Evolutionary conservation across 2,113 vertebrate species (phyloP), one percentile per base, ranked within the genome.

Genomic region (Candoia aspera): DNA sequence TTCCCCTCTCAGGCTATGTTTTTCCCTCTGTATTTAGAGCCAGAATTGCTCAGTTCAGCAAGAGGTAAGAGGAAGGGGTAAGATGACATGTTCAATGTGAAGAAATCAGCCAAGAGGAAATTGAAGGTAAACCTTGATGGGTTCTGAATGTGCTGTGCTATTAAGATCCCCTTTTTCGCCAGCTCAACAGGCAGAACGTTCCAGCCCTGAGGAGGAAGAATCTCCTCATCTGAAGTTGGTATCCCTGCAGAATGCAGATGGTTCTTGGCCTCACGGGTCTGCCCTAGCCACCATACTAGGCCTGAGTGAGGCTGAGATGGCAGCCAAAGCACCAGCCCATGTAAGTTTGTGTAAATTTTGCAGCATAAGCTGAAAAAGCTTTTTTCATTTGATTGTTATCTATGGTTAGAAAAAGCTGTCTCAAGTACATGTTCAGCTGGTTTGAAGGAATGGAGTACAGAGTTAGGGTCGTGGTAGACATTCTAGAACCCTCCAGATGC

Each of bases 211-310:
- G n/a, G 12, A 91, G 29, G 37, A 53, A 42, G 92, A 94, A 4
- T 53, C 96, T 94, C 88, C 60, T 91, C 54, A 98, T 62, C 92
- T 98, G 83, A 94, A 97, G 95, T 83, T 98, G 95, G 95, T 98
- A 54, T 95, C 94, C 9, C 96, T 98, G 42, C 98, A 98, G 95
- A 97, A 97, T 84, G 98, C 98, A 6, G 95, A 97, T 33, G 98
- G 98, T 37, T 97, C 97, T 91, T 98, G 98, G 98, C 79, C 93
- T 86, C 94, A 97, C 1, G 94, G 96, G 79, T 91, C 96, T 88
- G 83, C 19, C 62, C 91, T 98, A 93, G 97, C 97, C 37, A 19
- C 92, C 37, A 90, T 96, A 9, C 93, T 98, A 42, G 95, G 92
- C 29, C 90, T 96, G 93, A 97, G 90, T 37, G 94, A 94, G 10